Evolutionary conservation across 2,797 vertebrate species (phyloP).

Genomic region (Acanthornis magna): DNA sequence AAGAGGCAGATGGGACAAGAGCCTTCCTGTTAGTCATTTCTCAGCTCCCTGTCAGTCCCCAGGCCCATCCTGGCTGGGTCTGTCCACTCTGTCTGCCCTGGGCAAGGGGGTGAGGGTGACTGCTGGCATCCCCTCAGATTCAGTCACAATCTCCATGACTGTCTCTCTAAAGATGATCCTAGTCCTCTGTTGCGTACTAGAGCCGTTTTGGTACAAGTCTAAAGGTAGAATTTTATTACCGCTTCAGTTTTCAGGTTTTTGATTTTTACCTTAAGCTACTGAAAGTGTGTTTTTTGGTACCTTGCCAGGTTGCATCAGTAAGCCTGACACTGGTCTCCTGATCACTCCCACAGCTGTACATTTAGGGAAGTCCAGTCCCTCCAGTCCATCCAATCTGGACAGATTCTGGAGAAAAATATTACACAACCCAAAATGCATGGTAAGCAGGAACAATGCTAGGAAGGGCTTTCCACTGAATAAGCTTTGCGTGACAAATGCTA

Average conservation of each 20-base stretch:
- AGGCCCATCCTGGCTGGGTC: background rate
- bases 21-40: background rate
- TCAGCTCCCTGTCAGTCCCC: background rate
- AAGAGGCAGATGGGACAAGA: background rate
- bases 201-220: background rate
- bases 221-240: background rate
- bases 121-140: background rate
- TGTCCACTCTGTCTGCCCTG: background rate
- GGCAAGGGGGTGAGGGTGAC: background rate
- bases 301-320: background rate
- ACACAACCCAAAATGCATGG: background rate
- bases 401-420: background rate
- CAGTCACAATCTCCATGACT: background rate
- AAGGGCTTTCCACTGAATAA: background rate
- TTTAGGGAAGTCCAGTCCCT: background rate
- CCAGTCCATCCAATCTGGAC: background rate
- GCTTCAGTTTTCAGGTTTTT: background rate
- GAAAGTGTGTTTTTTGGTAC: background rate
- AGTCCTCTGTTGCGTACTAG: background rate
- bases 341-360: background rate
- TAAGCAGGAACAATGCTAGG: background rate
- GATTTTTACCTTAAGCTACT: background rate
- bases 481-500: background rate
- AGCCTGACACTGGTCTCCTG: background rate
- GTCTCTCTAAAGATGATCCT: background rate